These are phyloP conservation scores for Liasis olivaceus DNA, from an alignment of 2,797 vertebrate species.

Conservation along the genomic window DNA sequence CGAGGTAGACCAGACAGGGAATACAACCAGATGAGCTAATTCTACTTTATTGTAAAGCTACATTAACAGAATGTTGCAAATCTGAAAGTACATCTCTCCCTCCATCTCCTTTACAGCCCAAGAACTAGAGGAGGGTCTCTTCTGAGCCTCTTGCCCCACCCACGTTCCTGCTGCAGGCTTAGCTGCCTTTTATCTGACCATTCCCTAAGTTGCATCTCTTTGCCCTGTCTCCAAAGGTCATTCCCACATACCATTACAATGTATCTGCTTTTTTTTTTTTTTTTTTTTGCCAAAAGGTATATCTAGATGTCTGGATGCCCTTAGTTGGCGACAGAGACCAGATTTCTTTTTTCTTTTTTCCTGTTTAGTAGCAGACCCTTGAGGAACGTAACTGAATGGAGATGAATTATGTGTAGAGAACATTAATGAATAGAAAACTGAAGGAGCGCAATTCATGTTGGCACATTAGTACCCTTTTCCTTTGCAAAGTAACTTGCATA, in stretches of 20 bases:
- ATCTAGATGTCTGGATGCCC: constrained; percentile 76
- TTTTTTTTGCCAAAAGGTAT: constrained; percentile 76
- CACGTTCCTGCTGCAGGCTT: background rate
- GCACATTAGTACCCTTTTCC: constrained; percentile 76
- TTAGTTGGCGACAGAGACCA: constrained; percentile 70
- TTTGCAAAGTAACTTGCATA: constrained; percentile 67
- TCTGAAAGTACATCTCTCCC: background rate
- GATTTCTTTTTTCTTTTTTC: constrained; percentile 58
- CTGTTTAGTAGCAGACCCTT: constrained; percentile 72
- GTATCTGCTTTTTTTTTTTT: constrained; percentile 69
- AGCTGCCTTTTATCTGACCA: background rate
- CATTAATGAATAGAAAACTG: constrained; percentile 77
- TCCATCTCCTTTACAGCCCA: background rate
- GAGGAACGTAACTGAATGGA: constrained; percentile 74
- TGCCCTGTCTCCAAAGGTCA: background rate
- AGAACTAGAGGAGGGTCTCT: background rate
- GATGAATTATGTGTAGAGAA: constrained; percentile 72
- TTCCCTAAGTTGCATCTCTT: background rate
- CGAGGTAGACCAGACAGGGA: background rate
- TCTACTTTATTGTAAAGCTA: background rate
- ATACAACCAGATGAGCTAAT: background rate
- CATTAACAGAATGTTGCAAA: background rate
- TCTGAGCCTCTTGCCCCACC: background rate
- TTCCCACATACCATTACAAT: background rate
- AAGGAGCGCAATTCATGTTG: constrained; percentile 78